A percentile compares a stretch with the other conserved stretches of the same genome.
Conservation (phyloP, 2,113 vertebrate genomes). For the Dicentrarchus labrax region DNA sequence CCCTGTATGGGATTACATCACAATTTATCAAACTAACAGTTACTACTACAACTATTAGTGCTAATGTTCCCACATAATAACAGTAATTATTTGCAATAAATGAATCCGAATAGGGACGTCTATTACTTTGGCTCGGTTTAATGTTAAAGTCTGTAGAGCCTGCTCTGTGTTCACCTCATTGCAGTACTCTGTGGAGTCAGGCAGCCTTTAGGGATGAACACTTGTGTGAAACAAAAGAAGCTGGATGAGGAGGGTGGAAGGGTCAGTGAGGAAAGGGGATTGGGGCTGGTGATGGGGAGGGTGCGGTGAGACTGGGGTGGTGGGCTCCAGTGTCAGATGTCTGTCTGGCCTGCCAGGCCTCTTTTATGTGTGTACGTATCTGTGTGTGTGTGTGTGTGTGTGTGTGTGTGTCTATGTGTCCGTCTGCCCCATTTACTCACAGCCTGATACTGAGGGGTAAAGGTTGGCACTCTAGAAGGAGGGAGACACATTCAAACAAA, state of each 20-base stretch:
- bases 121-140: background rate
- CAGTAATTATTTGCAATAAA: background rate
- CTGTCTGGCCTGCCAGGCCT: slow-evolving; percentile 42
- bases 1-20: background rate
- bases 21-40: background rate
- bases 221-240: slow-evolving; percentile 70
- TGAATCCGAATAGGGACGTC: background rate
- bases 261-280: slow-evolving; percentile 59
- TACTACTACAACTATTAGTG: background rate
- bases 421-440: slow-evolving; percentile 43
- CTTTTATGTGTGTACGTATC: slow-evolving; percentile 44
- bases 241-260: slow-evolving; percentile 37
- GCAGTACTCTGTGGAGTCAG: slow-evolving; percentile 56
- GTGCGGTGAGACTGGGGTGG: background rate
- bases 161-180: slow-evolving; percentile 32
- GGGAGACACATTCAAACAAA: slow-evolving; percentile 51
- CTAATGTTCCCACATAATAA: background rate
- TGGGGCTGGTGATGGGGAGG: slow-evolving; percentile 14
- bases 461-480: slow-evolving; percentile 52
- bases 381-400: slow-evolving; percentile 16
- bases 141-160: background rate
- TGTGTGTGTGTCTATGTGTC: slow-evolving; percentile 11
- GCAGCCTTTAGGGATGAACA: slow-evolving; percentile 39
- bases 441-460: slow-evolving; percentile 42
- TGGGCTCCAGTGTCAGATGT: slow-evolving; percentile 63